Evolutionary conservation across 2,113 vertebrate genomes (phyloP), one percentile per base, ranked within the genome.

Genomic region (Pampusana beccarii): DNA sequence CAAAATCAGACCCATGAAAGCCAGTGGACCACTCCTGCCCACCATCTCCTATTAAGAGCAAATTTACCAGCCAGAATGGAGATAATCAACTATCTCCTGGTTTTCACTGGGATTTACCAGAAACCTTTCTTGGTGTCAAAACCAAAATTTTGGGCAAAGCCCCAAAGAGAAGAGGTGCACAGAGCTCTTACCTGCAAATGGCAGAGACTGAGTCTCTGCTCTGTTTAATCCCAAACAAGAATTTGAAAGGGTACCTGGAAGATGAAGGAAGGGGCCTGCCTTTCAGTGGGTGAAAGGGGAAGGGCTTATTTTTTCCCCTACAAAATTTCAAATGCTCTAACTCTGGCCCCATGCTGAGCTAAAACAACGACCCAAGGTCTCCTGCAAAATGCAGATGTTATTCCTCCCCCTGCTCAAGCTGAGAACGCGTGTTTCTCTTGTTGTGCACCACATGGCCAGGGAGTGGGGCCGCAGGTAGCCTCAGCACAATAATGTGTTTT

Each of bases 401-500:
- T 66, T 94, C 36, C 46, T 86, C 9, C 64, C 33, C 48, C 69
- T 64, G 44, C 26, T 77, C 94, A 91, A 75, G 48, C 73, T 2
- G 9, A 29, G 80, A 44, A 13, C 6, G 0, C 44, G 6, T 90
- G 92, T 73, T 9, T 66, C 48, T 73, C 48, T 70, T 0, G 0
- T 75, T 11, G 62, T 12, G 72, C 3, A 9, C 60, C 0, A 4
- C 72, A 2, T 95, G 90, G 67, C 51, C 80, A 53, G 58, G 1
- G 18, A 94, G 75, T 25, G 7, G 53, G 71, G 62, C 36, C 9
- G 6, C 77, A 58, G 75, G 20, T 10, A 88, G 70, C n/a, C 72
- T 69, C 65, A 42, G 61, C 70, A 2, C 70, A 90, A 58, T 94
- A 79, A 96, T 75, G 85, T 97, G 96, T 97, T 97, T 97, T 96